A percentile compares a stretch with the other conserved stretches of the same genome.
Conservation (phyloP, 2,113 vertebrate species). For the Barbus barbus region DNA sequence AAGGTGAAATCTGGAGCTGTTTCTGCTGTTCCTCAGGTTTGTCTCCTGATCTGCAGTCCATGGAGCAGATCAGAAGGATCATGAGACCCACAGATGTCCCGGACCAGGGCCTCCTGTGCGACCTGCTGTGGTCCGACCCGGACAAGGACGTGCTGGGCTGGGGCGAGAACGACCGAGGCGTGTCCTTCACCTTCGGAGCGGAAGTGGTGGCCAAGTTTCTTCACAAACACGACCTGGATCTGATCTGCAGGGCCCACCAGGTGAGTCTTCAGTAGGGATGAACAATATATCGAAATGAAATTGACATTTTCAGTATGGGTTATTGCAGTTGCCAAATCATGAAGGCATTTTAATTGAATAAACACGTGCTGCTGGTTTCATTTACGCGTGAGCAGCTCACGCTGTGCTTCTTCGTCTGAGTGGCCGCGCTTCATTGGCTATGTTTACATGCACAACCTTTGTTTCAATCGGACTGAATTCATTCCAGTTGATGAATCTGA, state of each 20-base stretch:
- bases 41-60: slow-evolving; percentile 84
- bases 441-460: too few relatives aligned
- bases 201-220: slow-evolving; percentile 89
- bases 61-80: slow-evolving; percentile 86
- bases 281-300: too few relatives aligned
- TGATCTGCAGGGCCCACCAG: slow-evolving; percentile 87
- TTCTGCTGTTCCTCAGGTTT: slow-evolving; percentile 67
- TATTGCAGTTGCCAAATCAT: too few relatives aligned
- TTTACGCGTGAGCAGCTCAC: too few relatives aligned
- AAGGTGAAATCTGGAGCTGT: not conserved
- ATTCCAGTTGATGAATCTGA: too few relatives aligned
- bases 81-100: slow-evolving; percentile 86
- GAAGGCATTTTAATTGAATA: too few relatives aligned
- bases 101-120: slow-evolving; percentile 83
- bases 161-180: slow-evolving; percentile 84
- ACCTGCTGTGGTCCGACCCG: slow-evolving; percentile 85
- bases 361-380: too few relatives aligned
- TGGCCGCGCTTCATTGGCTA: too few relatives aligned
- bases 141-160: slow-evolving; percentile 88
- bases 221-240: slow-evolving; percentile 86
- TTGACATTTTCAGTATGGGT: too few relatives aligned
- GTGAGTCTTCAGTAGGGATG: slow-evolving; percentile 58
- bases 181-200: slow-evolving; percentile 85
- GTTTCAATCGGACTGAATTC: too few relatives aligned
- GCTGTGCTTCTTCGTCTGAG: too few relatives aligned